Percentiles rank a stretch among this genome's conserved stretches.
Conservation (phyloP, 2,888 invertebrate genomes). For the Euplagia quadripunctaria region DNA sequence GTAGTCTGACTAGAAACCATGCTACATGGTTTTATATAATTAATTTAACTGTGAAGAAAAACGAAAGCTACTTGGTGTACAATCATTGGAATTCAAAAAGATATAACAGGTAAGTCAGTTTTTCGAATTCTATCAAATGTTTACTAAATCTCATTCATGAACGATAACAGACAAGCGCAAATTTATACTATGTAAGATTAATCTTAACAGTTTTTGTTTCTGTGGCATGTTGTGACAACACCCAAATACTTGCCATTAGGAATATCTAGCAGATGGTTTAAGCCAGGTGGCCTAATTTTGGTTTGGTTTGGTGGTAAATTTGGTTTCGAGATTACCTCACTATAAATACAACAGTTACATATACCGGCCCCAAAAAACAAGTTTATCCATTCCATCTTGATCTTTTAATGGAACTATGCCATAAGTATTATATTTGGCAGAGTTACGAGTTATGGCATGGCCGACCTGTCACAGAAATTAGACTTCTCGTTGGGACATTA, state of each 20-base stretch:
- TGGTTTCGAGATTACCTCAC: not conserved
- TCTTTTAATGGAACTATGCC: too few species aligned
- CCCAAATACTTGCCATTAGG: constrained; percentile 7
- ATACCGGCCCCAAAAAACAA: not conserved
- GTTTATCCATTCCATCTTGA: not conserved
- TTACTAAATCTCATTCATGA: constrained; percentile 36
- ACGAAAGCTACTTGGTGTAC: constrained; percentile 30
- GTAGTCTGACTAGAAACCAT: constrained; percentile 6
- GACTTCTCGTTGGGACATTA: too few species aligned
- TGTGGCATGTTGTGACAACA: constrained; percentile 13
- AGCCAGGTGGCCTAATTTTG: not conserved
- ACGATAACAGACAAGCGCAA: constrained; percentile 29
- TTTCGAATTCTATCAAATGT: constrained; percentile 36
- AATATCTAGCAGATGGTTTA: constrained; percentile 11
- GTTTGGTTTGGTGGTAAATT: not conserved
- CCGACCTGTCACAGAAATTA: too few species aligned
- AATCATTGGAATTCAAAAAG: not conserved
- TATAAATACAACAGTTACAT: not conserved
- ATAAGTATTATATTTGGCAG: too few species aligned
- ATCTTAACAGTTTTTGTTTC: constrained; percentile 17
- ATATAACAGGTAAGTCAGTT: not conserved
- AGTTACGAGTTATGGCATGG: too few species aligned
- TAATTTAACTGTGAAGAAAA: constrained; percentile 28
- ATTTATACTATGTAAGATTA: constrained; percentile 32
- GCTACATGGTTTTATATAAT: constrained; percentile 31